Base-by-base conservation (phyloP, 2,113 vertebrate genomes). In the Chaenocephalus aceratus region DNA sequence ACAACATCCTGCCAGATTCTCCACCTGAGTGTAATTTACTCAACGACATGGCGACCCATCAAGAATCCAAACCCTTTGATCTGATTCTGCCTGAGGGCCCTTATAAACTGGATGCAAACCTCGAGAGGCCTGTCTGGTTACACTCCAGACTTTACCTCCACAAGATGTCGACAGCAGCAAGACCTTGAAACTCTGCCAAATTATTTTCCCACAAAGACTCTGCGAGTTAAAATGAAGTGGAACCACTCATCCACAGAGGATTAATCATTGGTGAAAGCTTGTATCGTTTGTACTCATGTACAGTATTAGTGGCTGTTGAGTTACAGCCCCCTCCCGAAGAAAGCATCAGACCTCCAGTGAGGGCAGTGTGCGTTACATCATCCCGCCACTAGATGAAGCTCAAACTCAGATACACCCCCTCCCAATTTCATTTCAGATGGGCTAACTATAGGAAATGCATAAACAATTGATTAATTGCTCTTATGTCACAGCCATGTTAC, bases 91-190 rank as follows among this genome's bases (percentile, higher is more conserved):
- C 82, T 2, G 34, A 18, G 62, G 84, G 34, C 58, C 63, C 46
- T 6, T 44, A 13, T 6, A 1, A 48, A 2, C 58, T n/a, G 18
- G 3, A 51, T 30, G 46, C 23, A 6, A 56, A 54, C 51, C 14
- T 12, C 5, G 6, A 1, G 34, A 21, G 53, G 34, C 73, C 69
- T 14, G 71, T 60, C 6, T 10, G 59, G 61, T 71, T 13, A 58
- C 52, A 74, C 21, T 48, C 66, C 70, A 10, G 66, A 64, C 72
- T 44, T 72, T 18, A 80, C 80, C 84, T 85, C 91, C 93, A 90
- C 93, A 78, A 92, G 94, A 91, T 88, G 93, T 92, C 93, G 86
- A 92, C 82, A 90, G 67, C 67, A 69, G 51, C 75, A 1, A 49
- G 62, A 75, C 57, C 21, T 75, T 81, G 83, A 86, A 46, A 13